These are phyloP conservation scores for Xyrauchen texanus DNA, from an alignment of 2,113 vertebrate genomes.

Conservation along the genomic window DNA sequence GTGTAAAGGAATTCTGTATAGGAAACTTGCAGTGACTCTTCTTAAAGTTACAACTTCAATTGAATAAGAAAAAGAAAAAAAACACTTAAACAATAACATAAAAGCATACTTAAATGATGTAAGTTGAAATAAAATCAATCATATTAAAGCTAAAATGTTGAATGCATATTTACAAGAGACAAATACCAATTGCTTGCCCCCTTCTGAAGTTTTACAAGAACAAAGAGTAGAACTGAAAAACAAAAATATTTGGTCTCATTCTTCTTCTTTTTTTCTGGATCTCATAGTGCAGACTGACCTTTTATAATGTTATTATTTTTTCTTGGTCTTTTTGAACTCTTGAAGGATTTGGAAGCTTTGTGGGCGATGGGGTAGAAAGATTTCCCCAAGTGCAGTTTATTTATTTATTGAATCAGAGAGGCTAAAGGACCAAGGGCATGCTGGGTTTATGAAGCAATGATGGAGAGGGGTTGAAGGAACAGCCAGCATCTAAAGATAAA, in stretches of 20 bases:
- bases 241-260: no score
- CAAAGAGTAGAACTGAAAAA: no score
- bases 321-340: slow-evolving; percentile 50
- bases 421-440: slow-evolving; percentile 29
- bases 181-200: slow-evolving; percentile 70
- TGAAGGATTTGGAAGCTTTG: slow-evolving; percentile 52
- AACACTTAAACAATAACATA: slow-evolving; percentile 43
- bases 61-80: slow-evolving; percentile 14
- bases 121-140: slow-evolving; percentile 67
- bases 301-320: slow-evolving; percentile 57
- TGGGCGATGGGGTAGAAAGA: slow-evolving; percentile 64
- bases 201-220: slow-evolving; percentile 63
- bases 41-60: slow-evolving; percentile 61
- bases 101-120: slow-evolving; percentile 61
- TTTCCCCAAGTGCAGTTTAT: slow-evolving; percentile 67
- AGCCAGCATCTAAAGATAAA: slow-evolving; percentile 8
- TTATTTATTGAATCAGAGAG: slow-evolving; percentile 69
- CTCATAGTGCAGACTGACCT: slow-evolving; percentile 41
- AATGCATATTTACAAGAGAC: slow-evolving; percentile 76
- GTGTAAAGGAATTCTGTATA: slow-evolving; percentile 50
- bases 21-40: slow-evolving; percentile 53
- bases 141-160: slow-evolving; percentile 69
- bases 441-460: slow-evolving; percentile 31
- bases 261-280: slow-evolving; percentile 12
- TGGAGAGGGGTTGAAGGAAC: neutral